Conservation (phyloP, 2,113 vertebrate species). For the Corynorhinus townsendii region DNA sequence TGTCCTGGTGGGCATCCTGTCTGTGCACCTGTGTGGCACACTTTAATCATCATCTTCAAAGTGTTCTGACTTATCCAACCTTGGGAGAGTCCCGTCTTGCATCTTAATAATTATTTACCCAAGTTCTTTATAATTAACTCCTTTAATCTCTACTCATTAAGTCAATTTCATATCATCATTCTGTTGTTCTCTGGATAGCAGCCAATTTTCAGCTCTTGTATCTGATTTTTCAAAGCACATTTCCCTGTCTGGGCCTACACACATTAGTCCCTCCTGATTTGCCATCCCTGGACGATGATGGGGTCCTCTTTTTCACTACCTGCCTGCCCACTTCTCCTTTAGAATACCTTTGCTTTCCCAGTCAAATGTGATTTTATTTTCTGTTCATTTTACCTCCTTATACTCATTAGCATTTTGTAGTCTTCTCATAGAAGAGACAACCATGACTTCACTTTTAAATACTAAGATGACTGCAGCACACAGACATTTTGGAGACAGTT, state of each 20-base stretch:
- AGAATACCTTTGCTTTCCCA: not conserved
- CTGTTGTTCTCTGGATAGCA: constrained; percentile 33
- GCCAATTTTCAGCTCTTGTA: constrained; percentile 40
- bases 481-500: not conserved
- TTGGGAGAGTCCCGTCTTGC: constrained; percentile 42
- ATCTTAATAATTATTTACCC: constrained; percentile 67
- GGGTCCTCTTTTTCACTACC: not conserved
- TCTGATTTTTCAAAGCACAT: constrained; percentile 1
- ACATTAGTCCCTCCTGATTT: not conserved
- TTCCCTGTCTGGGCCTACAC: not conserved
- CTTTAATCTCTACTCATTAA: constrained; percentile 65
- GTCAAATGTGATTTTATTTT: not conserved
- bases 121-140: constrained; percentile 62
- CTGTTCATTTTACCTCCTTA: not conserved
- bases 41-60: constrained; percentile 45
- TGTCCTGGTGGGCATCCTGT: not conserved
- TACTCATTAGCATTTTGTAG: not conserved
- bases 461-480: not conserved
- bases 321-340: not conserved
- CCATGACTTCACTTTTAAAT: constrained; percentile 18
- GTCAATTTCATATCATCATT: constrained; percentile 36
- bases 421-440: not conserved
- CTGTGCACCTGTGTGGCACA: constrained; percentile 31
- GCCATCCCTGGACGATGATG: not conserved
- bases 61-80: constrained; percentile 43